A percentile compares a stretch with the other conserved stretches of the same genome.
phyloP scores from a whole-genome alignment of 92 coral and sea anemone genomes.

The Isaurus tuberculatus region DNA sequence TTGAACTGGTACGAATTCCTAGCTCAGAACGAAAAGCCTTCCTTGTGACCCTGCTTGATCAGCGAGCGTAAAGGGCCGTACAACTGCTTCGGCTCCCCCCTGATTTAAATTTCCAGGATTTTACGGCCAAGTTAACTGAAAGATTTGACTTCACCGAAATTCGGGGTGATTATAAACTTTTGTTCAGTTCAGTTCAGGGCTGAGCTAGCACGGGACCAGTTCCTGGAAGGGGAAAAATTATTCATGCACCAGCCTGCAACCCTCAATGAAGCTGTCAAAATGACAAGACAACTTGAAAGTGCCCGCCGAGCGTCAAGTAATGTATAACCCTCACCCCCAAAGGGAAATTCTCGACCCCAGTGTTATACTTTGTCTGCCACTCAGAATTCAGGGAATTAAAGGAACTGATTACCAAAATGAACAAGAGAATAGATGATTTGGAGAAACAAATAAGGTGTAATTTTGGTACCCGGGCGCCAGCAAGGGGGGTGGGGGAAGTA shows the following conservation, averaged over 20 bases:
- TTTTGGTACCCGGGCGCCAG: too few species aligned
- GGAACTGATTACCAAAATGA: slow-evolving; percentile 32
- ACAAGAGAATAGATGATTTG: too few species aligned
- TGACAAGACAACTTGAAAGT: too few species aligned
- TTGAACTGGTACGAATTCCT: slow-evolving; percentile 38
- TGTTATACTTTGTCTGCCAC: slow-evolving; percentile 4
- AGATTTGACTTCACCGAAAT: slow-evolving; percentile 48
- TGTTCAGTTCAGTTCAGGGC: slow-evolving; percentile 28
- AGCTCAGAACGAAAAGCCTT: too few species aligned
- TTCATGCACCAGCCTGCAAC: too few species aligned
- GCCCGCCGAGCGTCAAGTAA: slow-evolving; percentile 43
- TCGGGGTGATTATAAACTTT: slow-evolving; percentile 30
- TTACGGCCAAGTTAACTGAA: slow-evolving; percentile 30
- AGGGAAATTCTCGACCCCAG: slow-evolving; percentile 31
- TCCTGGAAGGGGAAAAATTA: too few species aligned
- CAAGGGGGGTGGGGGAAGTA: slow-evolving; percentile 6
- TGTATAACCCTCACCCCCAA: slow-evolving; percentile 22
- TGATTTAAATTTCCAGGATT: slow-evolving; percentile 47
- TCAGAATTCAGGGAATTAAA: too few species aligned
- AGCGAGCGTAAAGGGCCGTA: slow-evolving; percentile 37
- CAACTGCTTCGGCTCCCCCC: slow-evolving; percentile 22
- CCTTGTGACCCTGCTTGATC: too few species aligned
- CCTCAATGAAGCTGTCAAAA: slow-evolving; percentile 44
- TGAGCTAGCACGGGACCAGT: slow-evolving; percentile 47
- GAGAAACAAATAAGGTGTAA: too few species aligned